These are phyloP conservation scores for Drosophila sp. DNA, from an alignment of 1,140 invertebrate genomes.

Conservation along the genomic window DNA sequence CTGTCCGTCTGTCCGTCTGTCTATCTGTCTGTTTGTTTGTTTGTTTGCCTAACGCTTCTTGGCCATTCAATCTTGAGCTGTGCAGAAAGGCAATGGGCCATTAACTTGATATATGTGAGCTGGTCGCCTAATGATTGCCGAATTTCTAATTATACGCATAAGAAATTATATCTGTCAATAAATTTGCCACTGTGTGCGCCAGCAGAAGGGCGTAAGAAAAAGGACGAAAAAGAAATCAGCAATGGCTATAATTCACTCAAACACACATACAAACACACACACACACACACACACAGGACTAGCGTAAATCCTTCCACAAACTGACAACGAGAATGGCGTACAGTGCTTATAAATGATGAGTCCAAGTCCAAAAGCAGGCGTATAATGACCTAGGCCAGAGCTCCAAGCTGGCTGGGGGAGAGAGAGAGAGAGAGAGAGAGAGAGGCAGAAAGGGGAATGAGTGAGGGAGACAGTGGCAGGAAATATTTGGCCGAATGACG, in stretches of 20 bases:
- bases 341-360: slow-evolving; percentile 82
- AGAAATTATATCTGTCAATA: slow-evolving; percentile 84
- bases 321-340: slow-evolving; percentile 76
- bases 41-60: slow-evolving; percentile 28
- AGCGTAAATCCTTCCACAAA: slow-evolving; percentile 77
- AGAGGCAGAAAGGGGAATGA: neutral
- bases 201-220: slow-evolving; percentile 49
- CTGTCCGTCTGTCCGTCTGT: slow-evolving; percentile 22
- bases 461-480: slow-evolving; percentile 36
- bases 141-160: slow-evolving; percentile 84
- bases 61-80: slow-evolving; percentile 60
- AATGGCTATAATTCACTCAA: slow-evolving; percentile 80
- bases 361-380: slow-evolving; percentile 55
- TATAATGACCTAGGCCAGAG: slow-evolving; percentile 75
- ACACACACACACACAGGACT: slow-evolving; percentile 42
- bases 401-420: slow-evolving; percentile 4
- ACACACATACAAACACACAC: slow-evolving; percentile 51
- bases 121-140: slow-evolving; percentile 80
- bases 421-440: neutral
- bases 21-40: slow-evolving; percentile 28
- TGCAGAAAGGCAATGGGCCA: slow-evolving; percentile 70
- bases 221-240: slow-evolving; percentile 77
- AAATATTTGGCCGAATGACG: slow-evolving; percentile 77
- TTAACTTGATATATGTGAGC: slow-evolving; percentile 78
- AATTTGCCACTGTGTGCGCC: slow-evolving; percentile 75